phyloP scores from a whole-genome alignment of 2,888 invertebrate genomes.

The Lithophane ornitopus region DNA sequence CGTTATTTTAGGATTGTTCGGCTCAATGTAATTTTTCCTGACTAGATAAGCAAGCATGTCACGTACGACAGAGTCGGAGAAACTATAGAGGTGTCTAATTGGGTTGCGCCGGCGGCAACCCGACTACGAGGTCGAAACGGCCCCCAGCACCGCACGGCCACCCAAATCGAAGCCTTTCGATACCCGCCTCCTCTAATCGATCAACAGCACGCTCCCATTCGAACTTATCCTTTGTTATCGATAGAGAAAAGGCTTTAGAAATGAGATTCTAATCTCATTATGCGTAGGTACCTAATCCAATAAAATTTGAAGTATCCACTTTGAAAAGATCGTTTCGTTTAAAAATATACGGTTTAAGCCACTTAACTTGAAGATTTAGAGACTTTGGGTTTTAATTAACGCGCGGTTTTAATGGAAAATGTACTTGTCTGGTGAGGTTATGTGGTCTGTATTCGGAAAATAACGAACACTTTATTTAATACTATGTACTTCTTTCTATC shows the following conservation, averaged over 20 bases:
- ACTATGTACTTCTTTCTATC: neutral
- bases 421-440: slow-evolving; percentile 51
- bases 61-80: slow-evolving; percentile 53
- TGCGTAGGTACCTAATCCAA: slow-evolving; percentile 62
- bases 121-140: slow-evolving; percentile 36
- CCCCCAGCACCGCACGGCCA: slow-evolving; percentile 36
- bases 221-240: slow-evolving; percentile 67
- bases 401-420: slow-evolving; percentile 58
- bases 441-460: slow-evolving; percentile 25
- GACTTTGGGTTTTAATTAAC: slow-evolving; percentile 61
- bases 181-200: slow-evolving; percentile 58
- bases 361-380: slow-evolving; percentile 58
- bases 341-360: slow-evolving; percentile 61
- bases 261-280: slow-evolving; percentile 67
- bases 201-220: slow-evolving; percentile 64
- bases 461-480: slow-evolving; percentile 21
- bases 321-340: slow-evolving; percentile 58
- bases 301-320: slow-evolving; percentile 62
- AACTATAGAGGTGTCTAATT: slow-evolving; percentile 64
- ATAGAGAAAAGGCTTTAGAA: slow-evolving; percentile 67
- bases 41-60: slow-evolving; percentile 54
- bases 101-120: slow-evolving; percentile 48
- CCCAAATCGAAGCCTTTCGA: slow-evolving; percentile 54
- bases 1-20: slow-evolving; percentile 50
- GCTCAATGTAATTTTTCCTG: slow-evolving; percentile 54